phyloP scores from a whole-genome alignment of 35 echinoderm and acorn worm genomes.

The Anneissia japonica region DNA sequence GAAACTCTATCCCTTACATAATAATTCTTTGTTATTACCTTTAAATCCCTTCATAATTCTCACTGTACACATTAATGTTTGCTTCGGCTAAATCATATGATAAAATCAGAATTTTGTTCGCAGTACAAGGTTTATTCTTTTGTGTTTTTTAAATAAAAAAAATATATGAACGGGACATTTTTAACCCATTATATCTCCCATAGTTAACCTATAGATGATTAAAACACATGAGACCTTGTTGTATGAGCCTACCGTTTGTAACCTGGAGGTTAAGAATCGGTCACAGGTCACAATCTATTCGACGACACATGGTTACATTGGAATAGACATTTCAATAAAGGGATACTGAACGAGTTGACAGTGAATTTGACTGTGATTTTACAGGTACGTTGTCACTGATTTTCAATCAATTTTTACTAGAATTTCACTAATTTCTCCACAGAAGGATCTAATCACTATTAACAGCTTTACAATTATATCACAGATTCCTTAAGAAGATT shows the following conservation, averaged over 20 bases:
- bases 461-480: too few species aligned
- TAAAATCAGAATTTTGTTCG: not conserved
- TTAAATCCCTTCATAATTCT: not conserved
- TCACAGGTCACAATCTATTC: not conserved
- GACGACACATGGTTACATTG: not conserved
- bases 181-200: not conserved
- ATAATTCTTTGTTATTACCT: not conserved
- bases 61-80: not conserved
- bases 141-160: not conserved
- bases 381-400: too few species aligned
- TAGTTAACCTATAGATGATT: not conserved
- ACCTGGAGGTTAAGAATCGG: not conserved
- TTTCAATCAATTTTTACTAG: too few species aligned
- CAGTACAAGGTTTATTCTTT: not conserved
- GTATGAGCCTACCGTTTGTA: not conserved
- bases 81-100: not conserved
- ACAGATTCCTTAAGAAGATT: too few species aligned
- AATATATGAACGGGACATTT: too few species aligned
- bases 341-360: too few species aligned
- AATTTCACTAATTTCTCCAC: too few species aligned
- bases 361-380: too few species aligned
- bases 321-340: not conserved
- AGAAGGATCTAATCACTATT: too few species aligned
- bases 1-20: not conserved
- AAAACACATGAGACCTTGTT: not conserved